Base-by-base conservation (phyloP, 2,797 vertebrate genomes). In the Vipera latastei region DNA sequence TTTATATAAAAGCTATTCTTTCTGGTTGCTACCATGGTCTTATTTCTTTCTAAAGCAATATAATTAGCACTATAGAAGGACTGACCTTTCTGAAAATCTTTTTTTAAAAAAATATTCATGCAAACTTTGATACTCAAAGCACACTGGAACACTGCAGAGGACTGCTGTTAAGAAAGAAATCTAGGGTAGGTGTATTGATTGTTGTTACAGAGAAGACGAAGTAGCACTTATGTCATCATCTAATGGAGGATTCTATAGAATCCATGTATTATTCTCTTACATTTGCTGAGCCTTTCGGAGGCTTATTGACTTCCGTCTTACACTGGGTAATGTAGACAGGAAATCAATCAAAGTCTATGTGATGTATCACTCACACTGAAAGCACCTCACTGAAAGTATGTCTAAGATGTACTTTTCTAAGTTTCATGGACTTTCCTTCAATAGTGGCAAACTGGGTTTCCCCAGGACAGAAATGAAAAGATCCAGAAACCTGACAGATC, bases 1-100 rank as follows among this genome's bases (percentile, higher is more conserved):
- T 94, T 92, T 95, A 53, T 86, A 32, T 86, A 69, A 91, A 86
- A 86, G 53, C 6, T 0, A 94, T 93, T 93, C 95, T 83, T 88
- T 78, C 91, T 88, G 93, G 95, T 95, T 96, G 95, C 95, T 93
- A 94, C 96, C 56, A 90, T 96, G 96, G 97, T 95, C 97, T 94
- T 96, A 97, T 97, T 96, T 96, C 96, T 94, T 97, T 95, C 95
- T 63, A 92, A 89, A 92, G 95, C 94, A 96, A 97, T 97, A 97
- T 98, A 98, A 98, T 98, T 98, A 98, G 96, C 96, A 89, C 96
- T 85, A 93, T 95, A 95, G 97, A 96, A 95, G 96, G 94, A 94
- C 93, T 97, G 97, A 97, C 97, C 97, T 98, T 97, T 98, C 94
- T 94, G 94, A 95, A 97, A 95, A 97, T 96, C 97, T 97, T 95